Base-by-base conservation (phyloP, 1,140 invertebrate species). In the Bombus haemorrhoidalis region DNA sequence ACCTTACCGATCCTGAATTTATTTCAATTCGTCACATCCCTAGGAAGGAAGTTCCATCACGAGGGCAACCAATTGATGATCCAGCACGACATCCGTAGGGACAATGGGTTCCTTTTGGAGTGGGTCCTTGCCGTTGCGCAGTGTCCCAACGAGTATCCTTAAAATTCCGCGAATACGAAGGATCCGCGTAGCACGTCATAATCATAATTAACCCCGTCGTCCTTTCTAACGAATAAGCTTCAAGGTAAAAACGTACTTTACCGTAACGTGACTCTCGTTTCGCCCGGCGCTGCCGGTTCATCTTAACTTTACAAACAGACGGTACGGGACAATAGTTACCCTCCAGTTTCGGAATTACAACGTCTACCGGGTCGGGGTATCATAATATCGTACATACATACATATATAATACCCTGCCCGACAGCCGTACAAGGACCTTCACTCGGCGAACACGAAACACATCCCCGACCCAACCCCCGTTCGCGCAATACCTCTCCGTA, bases 361-460 rank as follows among this genome's bases (percentile, higher is more conserved):
- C 86, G 89, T 85, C 86, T 86, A 81, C 88, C 53, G 79, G 73
- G 85, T 39, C 83, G 28, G 41, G n/a, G 77, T 90, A 90, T 90
- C 89, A 83, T 90, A 90, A 90, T 90, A 90, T 90, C 86, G 83
- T 83, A 80, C 81, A 86, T 90, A 89, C 86, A 84, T 85, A 90
- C 86, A 90, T 90, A 85, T 89, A 90, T 89, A 90, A 90, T 90
- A 81, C 85, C 84, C 59, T 77, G 88, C 76, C 85, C 86, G 89
- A 90, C 89, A 90, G 89, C 86, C 59, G 86, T 90, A 90, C 89
- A 87, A 85, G 88, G 83, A 90, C 86, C 89, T 90, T 90, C 89
- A 75, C 86, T 90, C 78, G 72, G 82, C 80, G 82, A 90, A 90
- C 89, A 90, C 89, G 89, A 83, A 84, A 87, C 78, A 81, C 86